Percentiles rank a stretch among this genome's conserved stretches.
Evolutionary conservation across 2,113 vertebrate species (phyloP).

Genomic region (Chaetodon trifascialis): DNA sequence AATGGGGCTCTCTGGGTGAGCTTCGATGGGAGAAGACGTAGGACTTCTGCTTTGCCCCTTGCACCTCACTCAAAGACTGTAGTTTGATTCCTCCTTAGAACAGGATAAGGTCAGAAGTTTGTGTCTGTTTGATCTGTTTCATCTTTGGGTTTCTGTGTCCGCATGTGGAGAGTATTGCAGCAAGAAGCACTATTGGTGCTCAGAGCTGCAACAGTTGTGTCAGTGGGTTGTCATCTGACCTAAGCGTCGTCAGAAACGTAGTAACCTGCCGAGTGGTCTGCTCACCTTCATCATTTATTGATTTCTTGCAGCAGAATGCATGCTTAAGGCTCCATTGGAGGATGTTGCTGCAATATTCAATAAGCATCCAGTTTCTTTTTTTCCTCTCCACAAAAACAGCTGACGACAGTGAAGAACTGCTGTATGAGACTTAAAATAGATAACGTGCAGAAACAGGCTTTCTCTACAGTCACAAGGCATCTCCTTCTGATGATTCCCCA

Average conservation of each 20-base stretch:
- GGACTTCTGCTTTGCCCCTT: conserved; percentile 60
- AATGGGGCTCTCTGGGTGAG: conserved; percentile 63
- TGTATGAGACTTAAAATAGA: conserved; percentile 38
- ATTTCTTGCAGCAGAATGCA: conserved; percentile 39
- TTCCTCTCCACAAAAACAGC: conserved; percentile 10
- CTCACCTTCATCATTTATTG: conserved; percentile 51
- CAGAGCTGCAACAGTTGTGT: conserved; percentile 8
- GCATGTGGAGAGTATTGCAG: background rate
- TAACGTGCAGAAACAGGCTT: conserved; percentile 27
- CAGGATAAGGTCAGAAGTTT: conserved; percentile 86
- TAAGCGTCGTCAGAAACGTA: conserved; percentile 25
- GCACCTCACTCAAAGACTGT: conserved; percentile 74
- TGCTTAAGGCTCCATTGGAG: conserved; percentile 43
- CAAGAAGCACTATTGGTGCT: background rate
- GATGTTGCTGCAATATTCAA: conserved; percentile 55
- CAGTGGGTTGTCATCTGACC: conserved; percentile 36
- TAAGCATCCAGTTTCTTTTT: conserved; percentile 32
- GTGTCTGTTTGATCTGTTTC: conserved; percentile 25
- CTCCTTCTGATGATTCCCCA: conserved; percentile 24
- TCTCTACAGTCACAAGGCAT: background rate
- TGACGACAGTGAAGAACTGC: conserved; percentile 19
- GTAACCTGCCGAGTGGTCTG: conserved; percentile 27
- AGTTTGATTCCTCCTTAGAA: conserved; percentile 69
- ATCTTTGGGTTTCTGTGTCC: background rate
- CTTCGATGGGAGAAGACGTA: conserved; percentile 67